These are phyloP conservation scores for Protosalanx chinensis DNA, from an alignment of 2,797 vertebrate species.

Conservation along the genomic window DNA sequence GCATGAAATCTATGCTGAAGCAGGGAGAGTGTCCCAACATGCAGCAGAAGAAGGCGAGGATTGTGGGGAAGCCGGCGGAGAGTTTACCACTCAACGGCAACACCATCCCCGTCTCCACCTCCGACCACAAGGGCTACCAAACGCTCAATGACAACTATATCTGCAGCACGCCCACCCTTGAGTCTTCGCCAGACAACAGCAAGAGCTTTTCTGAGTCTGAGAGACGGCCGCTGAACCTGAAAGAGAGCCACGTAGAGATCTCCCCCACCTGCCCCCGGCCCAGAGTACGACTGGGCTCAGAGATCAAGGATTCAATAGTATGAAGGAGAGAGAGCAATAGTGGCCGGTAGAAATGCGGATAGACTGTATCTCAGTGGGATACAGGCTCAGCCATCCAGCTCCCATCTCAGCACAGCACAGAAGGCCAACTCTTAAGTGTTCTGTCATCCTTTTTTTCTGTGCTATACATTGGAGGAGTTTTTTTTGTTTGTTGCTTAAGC, in stretches of 20 bases:
- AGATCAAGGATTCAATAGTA: conserved; percentile 94
- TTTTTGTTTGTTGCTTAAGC: conserved; percentile 34
- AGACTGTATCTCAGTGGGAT: conserved; percentile 43
- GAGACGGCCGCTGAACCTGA: conserved; percentile 82
- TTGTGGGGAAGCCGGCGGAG: conserved; percentile 75
- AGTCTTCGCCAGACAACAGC: conserved; percentile 77
- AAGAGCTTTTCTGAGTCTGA: conserved; percentile 85
- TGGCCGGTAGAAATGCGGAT: conserved; percentile 14
- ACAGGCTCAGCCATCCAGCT: conserved; percentile 38
- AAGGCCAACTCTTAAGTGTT: conserved; percentile 35
- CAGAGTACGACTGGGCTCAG: conserved; percentile 88
- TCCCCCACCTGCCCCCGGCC: conserved; percentile 83
- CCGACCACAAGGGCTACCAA: conserved; percentile 96
- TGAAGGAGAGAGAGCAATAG: conserved; percentile 62
- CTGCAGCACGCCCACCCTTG: conserved; percentile 81
- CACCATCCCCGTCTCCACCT: conserved; percentile 71
- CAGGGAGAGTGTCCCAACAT: conserved; percentile 75
- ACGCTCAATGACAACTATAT: conserved; percentile 89
- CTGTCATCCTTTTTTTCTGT: conserved; percentile 34
- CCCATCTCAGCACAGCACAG: conserved; percentile 49
- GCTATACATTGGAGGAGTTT: conserved; percentile 49
- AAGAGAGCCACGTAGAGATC: conserved; percentile 88
- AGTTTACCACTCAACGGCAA: conserved; percentile 85
- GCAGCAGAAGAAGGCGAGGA: conserved; percentile 78
- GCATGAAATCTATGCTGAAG: conserved; percentile 88